These are phyloP conservation scores for Anseranas semipalmata DNA, from an alignment of 2,113 vertebrate genomes.

Conservation along the genomic window DNA sequence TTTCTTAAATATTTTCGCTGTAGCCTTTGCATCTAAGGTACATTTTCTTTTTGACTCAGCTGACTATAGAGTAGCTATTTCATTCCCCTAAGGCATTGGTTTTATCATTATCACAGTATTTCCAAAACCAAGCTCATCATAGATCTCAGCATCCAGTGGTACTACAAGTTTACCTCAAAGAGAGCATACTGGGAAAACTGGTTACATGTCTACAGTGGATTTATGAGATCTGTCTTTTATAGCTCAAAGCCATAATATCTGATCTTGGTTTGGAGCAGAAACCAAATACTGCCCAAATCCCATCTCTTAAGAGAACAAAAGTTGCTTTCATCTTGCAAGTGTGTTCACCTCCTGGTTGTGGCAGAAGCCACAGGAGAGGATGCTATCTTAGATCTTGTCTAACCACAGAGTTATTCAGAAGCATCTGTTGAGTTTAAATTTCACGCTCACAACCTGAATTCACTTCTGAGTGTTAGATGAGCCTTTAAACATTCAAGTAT, in stretches of 20 bases:
- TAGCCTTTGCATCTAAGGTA: background rate
- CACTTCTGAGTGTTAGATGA: background rate
- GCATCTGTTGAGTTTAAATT: background rate
- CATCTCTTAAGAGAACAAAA: background rate
- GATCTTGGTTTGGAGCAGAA: background rate
- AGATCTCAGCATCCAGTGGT: background rate
- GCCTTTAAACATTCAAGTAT: background rate
- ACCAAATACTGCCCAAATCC: background rate
- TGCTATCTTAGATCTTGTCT: background rate
- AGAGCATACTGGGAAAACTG: background rate
- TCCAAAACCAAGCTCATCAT: background rate
- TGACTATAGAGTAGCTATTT: background rate
- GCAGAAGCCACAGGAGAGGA: background rate
- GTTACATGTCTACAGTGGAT: background rate
- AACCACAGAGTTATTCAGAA: conserved; percentile 1
- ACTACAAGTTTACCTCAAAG: background rate
- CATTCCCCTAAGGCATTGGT: background rate
- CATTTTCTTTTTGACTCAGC: background rate
- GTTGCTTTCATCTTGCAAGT: background rate
- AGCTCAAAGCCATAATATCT: background rate
- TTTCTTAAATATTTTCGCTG: background rate
- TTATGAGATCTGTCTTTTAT: background rate
- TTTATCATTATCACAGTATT: background rate
- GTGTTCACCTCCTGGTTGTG: background rate
- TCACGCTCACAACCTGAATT: background rate